Conservation (phyloP, 2,797 vertebrate species). For the Microctenopoma stevenorrisi region DNA sequence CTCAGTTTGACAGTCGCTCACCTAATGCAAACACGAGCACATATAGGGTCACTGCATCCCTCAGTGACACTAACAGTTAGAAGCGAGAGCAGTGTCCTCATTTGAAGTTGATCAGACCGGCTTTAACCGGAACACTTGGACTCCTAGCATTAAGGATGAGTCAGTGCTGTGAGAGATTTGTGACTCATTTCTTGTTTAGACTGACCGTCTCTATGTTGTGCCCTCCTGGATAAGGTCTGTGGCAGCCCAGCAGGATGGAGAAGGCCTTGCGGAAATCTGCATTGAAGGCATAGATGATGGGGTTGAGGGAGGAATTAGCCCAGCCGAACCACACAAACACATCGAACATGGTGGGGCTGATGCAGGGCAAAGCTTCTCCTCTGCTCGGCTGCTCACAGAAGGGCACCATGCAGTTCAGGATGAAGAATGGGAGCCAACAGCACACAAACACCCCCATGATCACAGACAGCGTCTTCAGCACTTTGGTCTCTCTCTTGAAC, state of each 20-base stretch:
- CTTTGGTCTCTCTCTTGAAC: conserved; percentile 98
- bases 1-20: conserved; percentile 35
- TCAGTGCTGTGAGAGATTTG: conserved; percentile 67
- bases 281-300: conserved; percentile 99
- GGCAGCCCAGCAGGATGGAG: conserved; percentile 95
- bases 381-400: conserved; percentile 90
- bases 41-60: conserved; percentile 49
- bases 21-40: conserved; percentile 44
- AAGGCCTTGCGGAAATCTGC: conserved; percentile 98
- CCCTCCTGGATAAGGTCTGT: conserved; percentile 90
- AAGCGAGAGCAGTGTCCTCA: conserved; percentile 40
- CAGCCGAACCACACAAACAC: conserved; percentile 99
- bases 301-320: conserved; percentile 99
- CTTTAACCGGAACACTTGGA: conserved; percentile 57
- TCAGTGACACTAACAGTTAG: conserved; percentile 49
- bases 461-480: conserved; percentile 96
- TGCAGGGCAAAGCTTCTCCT: conserved; percentile 89
- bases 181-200: conserved; percentile 93
- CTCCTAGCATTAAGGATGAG: conserved; percentile 68
- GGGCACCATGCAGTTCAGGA: conserved; percentile 98
- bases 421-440: conserved; percentile 98
- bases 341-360: conserved; percentile 95
- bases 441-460: conserved; percentile 99
- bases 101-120: conserved; percentile 55
- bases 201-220: conserved; percentile 94